Evolutionary conservation across 2,888 invertebrate species (phyloP).

Genomic region (Meghimatium bilineatum): DNA sequence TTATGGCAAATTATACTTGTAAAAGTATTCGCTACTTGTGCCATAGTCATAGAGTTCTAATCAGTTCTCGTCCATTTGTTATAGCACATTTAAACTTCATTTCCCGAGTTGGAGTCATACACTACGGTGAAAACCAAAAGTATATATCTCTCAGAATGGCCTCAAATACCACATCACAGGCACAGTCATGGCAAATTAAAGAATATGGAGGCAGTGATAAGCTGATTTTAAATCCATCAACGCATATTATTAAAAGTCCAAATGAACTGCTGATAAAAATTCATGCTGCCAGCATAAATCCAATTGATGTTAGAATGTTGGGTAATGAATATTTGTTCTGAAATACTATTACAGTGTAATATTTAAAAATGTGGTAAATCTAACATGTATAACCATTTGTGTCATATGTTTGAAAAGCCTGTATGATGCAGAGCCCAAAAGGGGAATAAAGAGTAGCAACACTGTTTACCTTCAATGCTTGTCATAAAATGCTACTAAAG

Average conservation of each 20-base stretch:
- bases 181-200: slow-evolving; percentile 86
- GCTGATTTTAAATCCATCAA: slow-evolving; percentile 82
- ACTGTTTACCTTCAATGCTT: too few relatives aligned
- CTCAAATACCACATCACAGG: slow-evolving; percentile 45
- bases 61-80: not conserved
- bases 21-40: not conserved
- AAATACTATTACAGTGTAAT: too few relatives aligned
- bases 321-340: slow-evolving; percentile 79
- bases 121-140: not conserved
- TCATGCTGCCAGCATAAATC: slow-evolving; percentile 91
- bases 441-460: too few relatives aligned
- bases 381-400: too few relatives aligned
- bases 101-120: not conserved
- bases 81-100: too few relatives aligned
- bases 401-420: too few relatives aligned
- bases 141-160: not conserved
- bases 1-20: not conserved
- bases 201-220: slow-evolving; percentile 84
- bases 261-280: slow-evolving; percentile 89
- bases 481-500: too few relatives aligned
- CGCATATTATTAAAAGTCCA: slow-evolving; percentile 83
- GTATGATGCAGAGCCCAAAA: too few relatives aligned
- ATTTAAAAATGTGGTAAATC: too few relatives aligned
- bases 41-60: not conserved
- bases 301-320: slow-evolving; percentile 91